Evolutionary conservation across 1,140 invertebrate genomes (phyloP).

Genomic region (Drosophila paulistorum): DNA sequence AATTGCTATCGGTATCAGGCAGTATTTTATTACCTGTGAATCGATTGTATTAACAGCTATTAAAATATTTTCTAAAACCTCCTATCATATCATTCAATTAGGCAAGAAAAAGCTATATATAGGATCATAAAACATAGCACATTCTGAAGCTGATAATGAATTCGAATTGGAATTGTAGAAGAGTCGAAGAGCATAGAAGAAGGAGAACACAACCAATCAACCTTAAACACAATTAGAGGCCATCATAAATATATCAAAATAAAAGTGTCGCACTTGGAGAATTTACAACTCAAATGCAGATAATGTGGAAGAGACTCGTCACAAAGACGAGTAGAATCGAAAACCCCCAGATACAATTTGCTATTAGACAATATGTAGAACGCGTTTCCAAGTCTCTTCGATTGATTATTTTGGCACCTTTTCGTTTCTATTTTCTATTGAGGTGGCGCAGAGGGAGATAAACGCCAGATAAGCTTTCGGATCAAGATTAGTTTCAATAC

Average conservation of each 20-base stretch:
- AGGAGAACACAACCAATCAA: slow-evolving; percentile 22
- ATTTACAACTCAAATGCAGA: slow-evolving; percentile 64
- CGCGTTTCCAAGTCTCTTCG: neutral
- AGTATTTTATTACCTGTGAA: slow-evolving; percentile 68
- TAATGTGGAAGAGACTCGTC: slow-evolving; percentile 60
- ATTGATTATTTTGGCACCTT: slow-evolving; percentile 4
- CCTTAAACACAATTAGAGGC: slow-evolving; percentile 56
- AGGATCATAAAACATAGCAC: slow-evolving; percentile 75
- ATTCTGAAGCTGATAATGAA: slow-evolving; percentile 61
- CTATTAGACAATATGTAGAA: slow-evolving; percentile 54
- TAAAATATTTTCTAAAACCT: slow-evolving; percentile 80
- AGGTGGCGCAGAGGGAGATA: slow-evolving; percentile 46
- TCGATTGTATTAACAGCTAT: slow-evolving; percentile 81
- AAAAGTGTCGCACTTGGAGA: slow-evolving; percentile 67
- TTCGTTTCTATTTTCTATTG: neutral
- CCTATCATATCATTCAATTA: slow-evolving; percentile 81
- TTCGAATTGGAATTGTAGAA: slow-evolving; percentile 18
- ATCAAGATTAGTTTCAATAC: slow-evolving; percentile 56
- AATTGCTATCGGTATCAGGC: slow-evolving; percentile 61
- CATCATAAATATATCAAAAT: slow-evolving; percentile 77
- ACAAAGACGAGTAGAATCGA: slow-evolving; percentile 19
- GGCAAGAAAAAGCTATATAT: slow-evolving; percentile 78
- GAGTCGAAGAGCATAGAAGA: slow-evolving; percentile 26
- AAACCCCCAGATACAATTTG: slow-evolving; percentile 44
- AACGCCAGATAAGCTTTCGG: slow-evolving; percentile 72